A percentile compares a stretch with the other conserved stretches of the same genome.
Conservation (phyloP, 2,113 vertebrate genomes). For the Entelurus aequoreus region DNA sequence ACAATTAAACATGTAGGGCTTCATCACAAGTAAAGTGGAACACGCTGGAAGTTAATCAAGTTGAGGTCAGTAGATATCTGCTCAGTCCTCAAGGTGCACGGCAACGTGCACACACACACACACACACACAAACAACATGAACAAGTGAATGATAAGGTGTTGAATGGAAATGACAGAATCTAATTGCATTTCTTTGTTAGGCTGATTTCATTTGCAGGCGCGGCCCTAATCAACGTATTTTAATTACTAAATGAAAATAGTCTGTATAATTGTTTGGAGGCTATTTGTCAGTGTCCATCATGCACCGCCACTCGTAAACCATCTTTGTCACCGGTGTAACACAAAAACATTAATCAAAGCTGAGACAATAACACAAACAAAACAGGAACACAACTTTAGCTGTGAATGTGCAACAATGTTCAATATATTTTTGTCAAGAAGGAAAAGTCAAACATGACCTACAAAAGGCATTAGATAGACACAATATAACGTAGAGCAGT, state of each 20-base stretch:
- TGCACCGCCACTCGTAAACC: too few relatives aligned
- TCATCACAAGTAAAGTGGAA: conserved; percentile 7
- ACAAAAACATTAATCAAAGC: too few relatives aligned
- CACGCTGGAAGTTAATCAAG: conserved; percentile 58
- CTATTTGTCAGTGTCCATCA: neutral
- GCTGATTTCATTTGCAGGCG: conserved; percentile 54
- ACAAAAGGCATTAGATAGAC: too few relatives aligned
- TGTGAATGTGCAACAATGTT: too few relatives aligned
- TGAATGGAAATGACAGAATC: conserved; percentile 44
- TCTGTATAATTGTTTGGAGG: neutral
- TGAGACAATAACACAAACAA: too few relatives aligned
- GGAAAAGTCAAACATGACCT: too few relatives aligned
- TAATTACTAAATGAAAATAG: conserved; percentile 51
- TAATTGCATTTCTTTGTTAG: conserved; percentile 65
- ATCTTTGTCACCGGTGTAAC: too few relatives aligned
- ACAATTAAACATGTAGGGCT: conserved; percentile 4
- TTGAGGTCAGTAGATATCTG: conserved; percentile 63
- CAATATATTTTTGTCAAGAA: too few relatives aligned
- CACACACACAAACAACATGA: conserved; percentile 9
- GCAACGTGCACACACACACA: conserved; percentile 4
- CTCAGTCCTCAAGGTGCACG: conserved; percentile 39
- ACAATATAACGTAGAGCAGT: too few relatives aligned
- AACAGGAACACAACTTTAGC: too few relatives aligned
- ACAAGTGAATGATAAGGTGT: conserved; percentile 47
- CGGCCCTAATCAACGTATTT: conserved; percentile 55